Base-by-base conservation (phyloP, 1,140 invertebrate genomes). In the Nixonia krombeini region DNA sequence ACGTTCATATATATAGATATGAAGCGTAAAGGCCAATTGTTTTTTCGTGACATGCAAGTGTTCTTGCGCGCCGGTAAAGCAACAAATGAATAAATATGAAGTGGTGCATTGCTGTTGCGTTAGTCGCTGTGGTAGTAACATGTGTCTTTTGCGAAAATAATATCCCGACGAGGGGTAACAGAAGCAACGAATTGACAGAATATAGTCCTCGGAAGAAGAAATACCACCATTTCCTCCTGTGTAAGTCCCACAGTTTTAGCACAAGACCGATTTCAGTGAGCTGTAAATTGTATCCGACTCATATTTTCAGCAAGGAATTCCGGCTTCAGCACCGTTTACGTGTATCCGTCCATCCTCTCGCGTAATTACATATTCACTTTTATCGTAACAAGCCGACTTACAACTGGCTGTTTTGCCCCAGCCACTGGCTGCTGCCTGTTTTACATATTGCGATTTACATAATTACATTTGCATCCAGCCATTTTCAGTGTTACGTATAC, bases 321-420 rank as follows among this genome's bases (percentile, higher is more conserved):
- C 58, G 53, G 66, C 55, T 76, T 65, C 72, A 76, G 76, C 67
- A 70, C 63, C 62, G 70, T 75, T 74, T 73, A 74, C 67, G 44
- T 74, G 25, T 67, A 70, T 70, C 68, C 72, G 64, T 63, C 59
- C 61, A 53, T 70, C 55, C 53, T 70, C 49, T 59, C 62, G 46
- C 52, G 72, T 77, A 79, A 77, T 77, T 79, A 79, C 69, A 70
- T 74, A 75, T 79, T 74, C 69, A 72, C 64, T 75, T 72, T 76
- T 74, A 76, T 74, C 59, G 63, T 71, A 65, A 73, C 70, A 71
- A 63, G 52, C 44, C 65, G 59, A 71, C 68, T 75, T 73, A 75
- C 68, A 61, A 68, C 52, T 57, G 56, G 23, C 57, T 73, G 55
- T 55, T 59, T 55, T 58, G 52, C 46, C 50, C 49, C 40, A 29